Evolutionary conservation across 2,888 invertebrate genomes (phyloP), one percentile per base, ranked within the genome.

Genomic region (Caenorhabditis panamensis): DNA sequence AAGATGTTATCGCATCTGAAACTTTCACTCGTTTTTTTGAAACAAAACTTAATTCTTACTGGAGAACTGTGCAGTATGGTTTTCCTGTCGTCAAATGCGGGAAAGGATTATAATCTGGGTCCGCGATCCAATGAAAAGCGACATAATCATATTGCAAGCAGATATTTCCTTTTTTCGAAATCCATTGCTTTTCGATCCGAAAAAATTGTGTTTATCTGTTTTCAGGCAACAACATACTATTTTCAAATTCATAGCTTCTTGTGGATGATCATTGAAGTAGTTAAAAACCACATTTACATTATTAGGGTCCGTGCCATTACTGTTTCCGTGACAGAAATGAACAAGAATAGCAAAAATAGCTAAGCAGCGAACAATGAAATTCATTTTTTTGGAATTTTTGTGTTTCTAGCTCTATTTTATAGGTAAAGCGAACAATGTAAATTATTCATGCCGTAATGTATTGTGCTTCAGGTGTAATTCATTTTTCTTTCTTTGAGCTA

Each of bases 121-220:
- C 13, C 0, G 53, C 22, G 0, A 31, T 22, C 75, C 75, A 75
- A 24, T 61, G n/a, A 16, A 75, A 61, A 13, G 53, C 20, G 0
- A 75, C 44, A 16, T 66, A 75, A 20, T 75, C 75, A 18, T 61
- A 75, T 22, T 75, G 75, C 6, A 66, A 6, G 41, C 75, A 75
- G 2, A 22, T 13, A 4, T 18, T 18, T 4, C 18, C 18, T 16
- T 53, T 18, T 6, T 16, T 51, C 0, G 16, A 20, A 16, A 61
- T 66, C 16, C 37, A 6, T 22, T 75, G 75, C 6, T 75, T 51
- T 51, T 75, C 75, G 20, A 28, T 67, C 75, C 66, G 44, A 11
- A 41, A 28, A 13, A 41, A 9, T 41, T 16, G 5, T 41, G 9
- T 3, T 11, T 1, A 36, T 4, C 18, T 31, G 36, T 6, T 24